A percentile compares a stretch with the other conserved stretches of the same genome.
Conservation (phyloP, 2,888 invertebrate species). For the Erebia ligea region DNA sequence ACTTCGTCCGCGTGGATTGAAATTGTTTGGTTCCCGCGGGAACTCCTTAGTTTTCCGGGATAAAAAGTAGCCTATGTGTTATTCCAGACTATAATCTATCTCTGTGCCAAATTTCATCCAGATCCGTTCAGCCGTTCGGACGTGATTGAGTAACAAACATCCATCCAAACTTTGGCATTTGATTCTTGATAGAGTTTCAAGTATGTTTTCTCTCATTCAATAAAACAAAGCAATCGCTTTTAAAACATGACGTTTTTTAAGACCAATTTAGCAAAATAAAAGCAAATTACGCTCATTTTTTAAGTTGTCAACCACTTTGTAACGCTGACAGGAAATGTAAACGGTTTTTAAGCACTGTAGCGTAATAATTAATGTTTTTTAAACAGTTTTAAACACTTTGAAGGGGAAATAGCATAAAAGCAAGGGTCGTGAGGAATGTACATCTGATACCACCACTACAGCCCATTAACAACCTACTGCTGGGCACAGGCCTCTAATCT, state of each 20-base stretch:
- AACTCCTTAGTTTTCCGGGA: too few species aligned
- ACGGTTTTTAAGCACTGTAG: slow-evolving; percentile 28
- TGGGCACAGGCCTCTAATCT: too few species aligned
- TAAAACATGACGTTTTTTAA: not conserved
- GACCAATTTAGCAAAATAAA: slow-evolving; percentile 2
- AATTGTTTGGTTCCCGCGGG: too few species aligned
- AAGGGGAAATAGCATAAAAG: not conserved
- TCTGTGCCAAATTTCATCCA: too few species aligned
- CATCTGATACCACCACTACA: not conserved
- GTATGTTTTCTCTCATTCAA: not conserved
- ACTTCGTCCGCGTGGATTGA: too few species aligned
- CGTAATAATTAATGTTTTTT: slow-evolving; percentile 25
- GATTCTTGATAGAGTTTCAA: too few species aligned
- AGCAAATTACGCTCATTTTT: slow-evolving; percentile 2
- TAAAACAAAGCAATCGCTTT: not conserved
- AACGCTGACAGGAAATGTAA: slow-evolving; percentile 32
- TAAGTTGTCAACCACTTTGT: slow-evolving; percentile 22
- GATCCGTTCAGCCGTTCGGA: too few species aligned
- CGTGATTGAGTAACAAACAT: too few species aligned
- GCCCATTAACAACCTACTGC: too few species aligned
- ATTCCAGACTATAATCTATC: too few species aligned
- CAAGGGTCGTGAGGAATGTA: not conserved
- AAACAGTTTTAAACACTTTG: slow-evolving; percentile 3
- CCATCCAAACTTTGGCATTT: too few species aligned
- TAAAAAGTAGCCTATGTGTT: too few species aligned